Evolutionary conservation across 2,797 vertebrate species (phyloP).

Genomic region (Tadarida brasiliensis): DNA sequence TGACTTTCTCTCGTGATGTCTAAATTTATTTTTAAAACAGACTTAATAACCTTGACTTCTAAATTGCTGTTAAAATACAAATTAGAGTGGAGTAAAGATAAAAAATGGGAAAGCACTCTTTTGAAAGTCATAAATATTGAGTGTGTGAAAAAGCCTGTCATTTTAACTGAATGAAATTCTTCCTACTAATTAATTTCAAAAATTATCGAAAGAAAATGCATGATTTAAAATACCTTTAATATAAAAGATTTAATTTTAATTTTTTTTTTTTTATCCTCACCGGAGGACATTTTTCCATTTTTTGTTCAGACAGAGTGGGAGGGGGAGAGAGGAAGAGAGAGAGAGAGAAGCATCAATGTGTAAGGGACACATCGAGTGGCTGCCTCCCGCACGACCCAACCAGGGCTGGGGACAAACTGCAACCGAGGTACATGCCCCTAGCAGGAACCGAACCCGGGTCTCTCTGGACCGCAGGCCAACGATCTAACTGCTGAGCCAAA

Average conservation of each 20-base stretch:
- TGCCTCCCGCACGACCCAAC: no score
- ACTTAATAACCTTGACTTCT: neutral
- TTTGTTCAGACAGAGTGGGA: no score
- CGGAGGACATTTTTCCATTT: no score
- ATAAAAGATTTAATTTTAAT: neutral
- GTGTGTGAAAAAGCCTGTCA: neutral
- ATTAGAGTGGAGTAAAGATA: neutral
- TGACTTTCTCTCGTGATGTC: slow-evolving; percentile 11
- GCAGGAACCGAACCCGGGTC: no score
- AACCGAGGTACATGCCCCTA: no score
- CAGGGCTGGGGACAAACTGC: no score
- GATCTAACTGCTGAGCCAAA: no score
- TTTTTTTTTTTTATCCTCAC: no score
- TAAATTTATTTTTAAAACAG: slow-evolving; percentile 61
- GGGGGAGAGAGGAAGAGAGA: no score
- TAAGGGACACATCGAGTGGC: no score
- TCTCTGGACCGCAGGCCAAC: no score
- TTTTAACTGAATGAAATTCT: slow-evolving; percentile 11
- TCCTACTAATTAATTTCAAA: neutral
- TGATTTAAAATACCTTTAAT: neutral
- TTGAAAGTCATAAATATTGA: slow-evolving; percentile 11
- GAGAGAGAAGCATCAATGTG: no score
- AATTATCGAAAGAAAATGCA: slow-evolving; percentile 45
- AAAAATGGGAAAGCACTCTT: neutral
- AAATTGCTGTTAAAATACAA: slow-evolving; percentile 2